These are phyloP conservation scores for Grapholita molesta DNA, from an alignment of 1,140 invertebrate species.

Conservation along the genomic window DNA sequence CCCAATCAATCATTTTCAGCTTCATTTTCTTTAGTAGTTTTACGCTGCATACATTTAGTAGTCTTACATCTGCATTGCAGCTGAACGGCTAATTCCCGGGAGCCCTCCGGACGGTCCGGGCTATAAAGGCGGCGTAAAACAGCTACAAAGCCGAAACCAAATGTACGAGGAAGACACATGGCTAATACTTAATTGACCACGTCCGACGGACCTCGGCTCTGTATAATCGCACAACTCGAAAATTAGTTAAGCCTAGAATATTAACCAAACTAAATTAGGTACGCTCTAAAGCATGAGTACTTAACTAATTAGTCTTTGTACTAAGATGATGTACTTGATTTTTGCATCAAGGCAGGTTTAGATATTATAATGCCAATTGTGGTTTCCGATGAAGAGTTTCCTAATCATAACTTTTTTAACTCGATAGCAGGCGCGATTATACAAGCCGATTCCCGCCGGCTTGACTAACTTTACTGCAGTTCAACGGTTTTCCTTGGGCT, in stretches of 20 bases:
- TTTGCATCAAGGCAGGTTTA: not conserved
- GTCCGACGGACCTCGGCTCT: not conserved
- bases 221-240: not conserved
- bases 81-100: slow-evolving; percentile 23
- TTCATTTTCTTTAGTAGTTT: not conserved
- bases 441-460: no score
- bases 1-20: not conserved
- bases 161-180: slow-evolving; percentile 34
- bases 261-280: not conserved
- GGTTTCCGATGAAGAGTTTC: no score
- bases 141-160: slow-evolving; percentile 20
- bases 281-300: not conserved
- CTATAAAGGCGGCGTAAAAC: slow-evolving; percentile 29
- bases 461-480: no score
- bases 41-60: not conserved
- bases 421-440: no score
- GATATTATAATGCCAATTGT: no score
- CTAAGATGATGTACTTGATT: not conserved
- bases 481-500: no score
- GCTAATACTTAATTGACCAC: slow-evolving; percentile 28
- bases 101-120: slow-evolving; percentile 20
- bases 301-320: not conserved
- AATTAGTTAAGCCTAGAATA: not conserved
- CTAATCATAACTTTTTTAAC: no score
- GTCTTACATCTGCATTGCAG: slow-evolving; percentile 36